phyloP scores from a whole-genome alignment of 2,888 invertebrate species.

The Chymomyza procnemis region DNA sequence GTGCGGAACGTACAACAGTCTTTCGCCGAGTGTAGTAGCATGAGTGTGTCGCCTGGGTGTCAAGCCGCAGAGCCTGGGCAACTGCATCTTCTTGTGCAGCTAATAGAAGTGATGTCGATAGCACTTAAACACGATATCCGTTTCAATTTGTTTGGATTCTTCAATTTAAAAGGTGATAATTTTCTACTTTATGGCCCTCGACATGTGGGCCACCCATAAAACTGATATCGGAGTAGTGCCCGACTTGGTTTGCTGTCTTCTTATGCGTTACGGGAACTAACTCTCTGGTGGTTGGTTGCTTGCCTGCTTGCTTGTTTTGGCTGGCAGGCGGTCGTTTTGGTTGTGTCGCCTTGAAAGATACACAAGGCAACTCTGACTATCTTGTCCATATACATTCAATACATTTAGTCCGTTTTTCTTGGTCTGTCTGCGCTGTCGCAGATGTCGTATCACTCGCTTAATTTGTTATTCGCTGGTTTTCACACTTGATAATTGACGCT shows the following conservation, averaged over 20 bases:
- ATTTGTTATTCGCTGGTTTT: slow-evolving; percentile 75
- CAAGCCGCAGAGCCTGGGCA: slow-evolving; percentile 6
- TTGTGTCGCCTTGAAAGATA: slow-evolving; percentile 14
- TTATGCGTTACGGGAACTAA: not conserved
- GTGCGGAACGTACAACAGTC: too few species aligned
- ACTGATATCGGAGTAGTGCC: slow-evolving; percentile 76
- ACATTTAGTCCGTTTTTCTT: slow-evolving; percentile 36
- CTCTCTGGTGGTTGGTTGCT: not conserved
- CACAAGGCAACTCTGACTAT: slow-evolving; percentile 24
- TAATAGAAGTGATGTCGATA: slow-evolving; percentile 79
- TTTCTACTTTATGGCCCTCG: slow-evolving; percentile 79
- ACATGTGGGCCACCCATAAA: slow-evolving; percentile 79
- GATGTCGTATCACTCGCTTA: slow-evolving; percentile 70
- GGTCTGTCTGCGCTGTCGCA: not conserved
- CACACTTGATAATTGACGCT: slow-evolving; percentile 74
- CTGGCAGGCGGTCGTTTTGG: slow-evolving; percentile 25
- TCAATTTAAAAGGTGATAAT: slow-evolving; percentile 79
- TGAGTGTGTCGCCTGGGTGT: slow-evolving; percentile 12
- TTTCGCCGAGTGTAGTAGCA: slow-evolving; percentile 12
- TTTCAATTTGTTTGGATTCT: slow-evolving; percentile 79
- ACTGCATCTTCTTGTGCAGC: slow-evolving; percentile 32
- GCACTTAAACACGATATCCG: slow-evolving; percentile 79
- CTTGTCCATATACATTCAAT: slow-evolving; percentile 62
- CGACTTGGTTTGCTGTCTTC: not conserved
- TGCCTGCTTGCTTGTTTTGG: not conserved